These are phyloP conservation scores for Sinocyclocheilus grahami DNA, from an alignment of 2,113 vertebrate genomes.

Conservation along the genomic window DNA sequence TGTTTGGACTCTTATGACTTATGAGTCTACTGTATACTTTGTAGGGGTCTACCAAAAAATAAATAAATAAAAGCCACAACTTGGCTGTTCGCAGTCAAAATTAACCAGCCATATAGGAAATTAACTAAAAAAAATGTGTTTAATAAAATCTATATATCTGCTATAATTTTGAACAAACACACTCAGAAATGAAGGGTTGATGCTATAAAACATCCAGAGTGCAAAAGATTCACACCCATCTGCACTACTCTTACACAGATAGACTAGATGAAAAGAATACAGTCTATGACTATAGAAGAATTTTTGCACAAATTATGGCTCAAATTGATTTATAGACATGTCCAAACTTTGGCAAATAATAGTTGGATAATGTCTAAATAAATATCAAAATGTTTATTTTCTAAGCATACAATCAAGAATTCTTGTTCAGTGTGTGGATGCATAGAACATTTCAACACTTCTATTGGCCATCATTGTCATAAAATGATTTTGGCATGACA, in stretches of 20 bases:
- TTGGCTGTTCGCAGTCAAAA: no score
- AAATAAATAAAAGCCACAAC: no score
- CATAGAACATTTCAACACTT: neutral
- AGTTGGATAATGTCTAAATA: neutral
- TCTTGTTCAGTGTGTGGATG: neutral
- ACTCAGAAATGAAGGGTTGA: neutral
- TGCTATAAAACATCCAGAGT: neutral
- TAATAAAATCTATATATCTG: neutral
- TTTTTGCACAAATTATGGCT: neutral
- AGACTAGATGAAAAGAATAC: neutral
- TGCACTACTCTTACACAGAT: neutral
- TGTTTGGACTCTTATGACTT: no score
- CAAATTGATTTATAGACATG: neutral
- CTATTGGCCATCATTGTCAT: neutral
- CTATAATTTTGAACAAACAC: neutral
- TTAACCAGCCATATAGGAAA: no score
- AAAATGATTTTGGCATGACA: neutral
- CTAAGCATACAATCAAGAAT: neutral
- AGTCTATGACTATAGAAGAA: neutral
- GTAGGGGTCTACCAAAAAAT: no score
- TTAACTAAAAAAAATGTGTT: neutral
- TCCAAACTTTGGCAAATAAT: neutral
- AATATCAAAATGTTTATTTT: neutral
- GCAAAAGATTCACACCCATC: neutral
- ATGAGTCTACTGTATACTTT: no score